Conservation (phyloP, 2,797 vertebrate species). For the Siniperca undulata region DNA sequence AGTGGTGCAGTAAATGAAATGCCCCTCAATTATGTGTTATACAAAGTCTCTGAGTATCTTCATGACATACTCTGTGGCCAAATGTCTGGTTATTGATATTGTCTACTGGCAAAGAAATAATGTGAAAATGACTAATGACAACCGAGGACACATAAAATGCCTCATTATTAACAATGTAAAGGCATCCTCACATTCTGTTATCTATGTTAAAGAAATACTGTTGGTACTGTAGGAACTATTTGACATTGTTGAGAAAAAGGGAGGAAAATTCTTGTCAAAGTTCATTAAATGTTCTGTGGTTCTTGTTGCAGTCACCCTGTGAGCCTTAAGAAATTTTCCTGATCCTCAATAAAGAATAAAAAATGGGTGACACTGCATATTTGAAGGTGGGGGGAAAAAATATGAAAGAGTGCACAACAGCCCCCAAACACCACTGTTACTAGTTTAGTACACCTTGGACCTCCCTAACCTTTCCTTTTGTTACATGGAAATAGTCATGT, state of each 20-base stretch:
- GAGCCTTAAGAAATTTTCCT: constrained; percentile 73
- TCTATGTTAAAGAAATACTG: constrained; percentile 54
- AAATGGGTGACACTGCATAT: constrained; percentile 59
- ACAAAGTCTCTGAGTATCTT: constrained; percentile 62
- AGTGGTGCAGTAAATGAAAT: constrained; percentile 53
- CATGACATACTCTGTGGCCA: constrained; percentile 69
- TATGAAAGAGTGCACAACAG: constrained; percentile 63
- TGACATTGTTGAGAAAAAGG: constrained; percentile 59
- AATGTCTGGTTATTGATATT: constrained; percentile 69
- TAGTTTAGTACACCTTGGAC: constrained; percentile 77
- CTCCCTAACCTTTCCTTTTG: constrained; percentile 72
- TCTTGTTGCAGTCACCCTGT: constrained; percentile 77
- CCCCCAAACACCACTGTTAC: constrained; percentile 76
- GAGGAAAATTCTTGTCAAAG: constrained; percentile 42
- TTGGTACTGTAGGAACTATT: constrained; percentile 64
- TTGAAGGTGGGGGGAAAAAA: constrained; percentile 46
- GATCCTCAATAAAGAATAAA: constrained; percentile 50
- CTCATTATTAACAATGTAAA: constrained; percentile 59
- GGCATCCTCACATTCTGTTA: constrained; percentile 65
- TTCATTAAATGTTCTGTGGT: constrained; percentile 73
- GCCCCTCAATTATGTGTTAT: constrained; percentile 61
- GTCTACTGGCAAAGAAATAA: constrained; percentile 63
- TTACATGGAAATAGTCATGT: constrained; percentile 69
- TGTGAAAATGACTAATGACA: constrained; percentile 66
- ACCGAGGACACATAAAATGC: constrained; percentile 54